Conservation (phyloP, 2,797 vertebrate species). For the Orestias chungarensis region DNA sequence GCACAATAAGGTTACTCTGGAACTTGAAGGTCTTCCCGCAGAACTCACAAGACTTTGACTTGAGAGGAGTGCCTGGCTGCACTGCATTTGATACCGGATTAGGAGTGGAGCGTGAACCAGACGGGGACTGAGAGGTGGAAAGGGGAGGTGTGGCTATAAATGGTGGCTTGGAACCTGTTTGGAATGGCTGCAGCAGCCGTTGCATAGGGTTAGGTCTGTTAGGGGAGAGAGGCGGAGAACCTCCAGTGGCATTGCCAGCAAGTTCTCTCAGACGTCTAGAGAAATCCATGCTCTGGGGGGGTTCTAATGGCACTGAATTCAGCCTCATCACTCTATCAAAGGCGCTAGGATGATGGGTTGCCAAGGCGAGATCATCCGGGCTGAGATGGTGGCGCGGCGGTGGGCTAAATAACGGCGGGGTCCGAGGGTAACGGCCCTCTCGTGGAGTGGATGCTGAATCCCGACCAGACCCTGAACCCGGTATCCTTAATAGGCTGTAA, state of each 20-base stretch:
- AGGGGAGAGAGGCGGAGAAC: conserved; percentile 95
- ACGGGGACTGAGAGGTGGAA: conserved; percentile 91
- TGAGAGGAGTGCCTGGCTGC: conserved; percentile 85
- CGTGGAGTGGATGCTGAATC: conserved; percentile 86
- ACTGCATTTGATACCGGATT: conserved; percentile 65
- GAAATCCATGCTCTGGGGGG: conserved; percentile 97
- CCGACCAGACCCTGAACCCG: conserved; percentile 91
- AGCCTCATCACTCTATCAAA: conserved; percentile 98
- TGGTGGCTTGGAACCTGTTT: conserved; percentile 92
- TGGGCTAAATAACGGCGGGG: conserved; percentile 96
- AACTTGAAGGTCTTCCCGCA: conserved; percentile 99
- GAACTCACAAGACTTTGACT: conserved; percentile 98
- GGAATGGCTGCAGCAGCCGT: conserved; percentile 98
- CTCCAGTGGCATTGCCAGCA: conserved; percentile 90
- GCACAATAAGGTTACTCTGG: conserved; percentile 98
- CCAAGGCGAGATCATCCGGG: conserved; percentile 96
- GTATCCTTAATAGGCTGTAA: conserved; percentile 96
- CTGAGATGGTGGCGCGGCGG: conserved; percentile 97
- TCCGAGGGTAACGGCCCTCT: conserved; percentile 94
- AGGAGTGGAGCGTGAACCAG: conserved; percentile 87
- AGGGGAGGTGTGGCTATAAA: conserved; percentile 94
- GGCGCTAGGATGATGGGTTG: conserved; percentile 97
- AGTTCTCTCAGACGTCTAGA: conserved; percentile 95
- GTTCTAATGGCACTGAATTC: conserved; percentile 94
- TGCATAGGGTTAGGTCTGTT: conserved; percentile 97